Evolutionary conservation across 2,888 invertebrate species (phyloP).

Genomic region (Hypena proboscidalis): DNA sequence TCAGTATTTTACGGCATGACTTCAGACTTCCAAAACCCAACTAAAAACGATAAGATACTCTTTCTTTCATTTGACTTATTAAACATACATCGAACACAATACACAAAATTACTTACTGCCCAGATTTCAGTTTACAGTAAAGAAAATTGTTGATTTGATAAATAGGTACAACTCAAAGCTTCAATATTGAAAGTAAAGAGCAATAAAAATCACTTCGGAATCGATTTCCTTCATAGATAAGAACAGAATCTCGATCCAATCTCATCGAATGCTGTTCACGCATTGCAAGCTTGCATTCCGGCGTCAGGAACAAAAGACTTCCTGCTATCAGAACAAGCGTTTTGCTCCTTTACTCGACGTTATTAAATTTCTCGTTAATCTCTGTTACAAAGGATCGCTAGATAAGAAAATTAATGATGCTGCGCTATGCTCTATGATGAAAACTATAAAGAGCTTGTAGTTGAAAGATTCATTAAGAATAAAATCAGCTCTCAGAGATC

Average conservation of each 20-base stretch:
- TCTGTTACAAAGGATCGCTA: constrained; percentile 23
- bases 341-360: constrained; percentile 14
- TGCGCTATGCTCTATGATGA: constrained; percentile 18
- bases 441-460: constrained; percentile 16
- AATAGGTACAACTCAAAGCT: no score
- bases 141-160: no score
- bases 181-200: not conserved
- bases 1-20: no score
- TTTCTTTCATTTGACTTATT: no score
- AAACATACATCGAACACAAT: no score
- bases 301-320: constrained; percentile 7
- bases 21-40: no score
- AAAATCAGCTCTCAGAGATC: no score
- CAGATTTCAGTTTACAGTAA: no score
- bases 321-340: constrained; percentile 4
- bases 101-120: no score
- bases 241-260: not conserved
- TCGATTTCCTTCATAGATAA: not conserved
- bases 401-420: constrained; percentile 31
- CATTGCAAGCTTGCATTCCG: constrained; percentile 7
- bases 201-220: not conserved
- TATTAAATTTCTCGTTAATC: constrained; percentile 35
- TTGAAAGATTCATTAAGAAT: constrained; percentile 4
- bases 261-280: constrained; percentile 5
- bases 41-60: no score